phyloP scores from a whole-genome alignment of 2,113 vertebrate genomes.

The Falco punctatus region DNA sequence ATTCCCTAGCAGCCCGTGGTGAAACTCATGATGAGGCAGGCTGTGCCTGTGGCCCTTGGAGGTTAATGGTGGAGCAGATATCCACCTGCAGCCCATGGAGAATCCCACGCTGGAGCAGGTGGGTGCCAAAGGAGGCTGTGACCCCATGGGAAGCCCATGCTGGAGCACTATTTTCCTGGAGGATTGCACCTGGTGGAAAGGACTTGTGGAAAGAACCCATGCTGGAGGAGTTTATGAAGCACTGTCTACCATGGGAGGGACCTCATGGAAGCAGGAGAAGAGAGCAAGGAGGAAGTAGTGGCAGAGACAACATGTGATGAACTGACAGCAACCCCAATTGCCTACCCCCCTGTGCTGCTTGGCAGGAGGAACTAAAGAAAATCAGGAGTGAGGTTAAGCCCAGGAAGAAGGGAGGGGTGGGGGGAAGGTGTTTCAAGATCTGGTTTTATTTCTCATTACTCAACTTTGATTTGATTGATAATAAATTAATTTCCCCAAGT shows the following conservation, averaged over 20 bases:
- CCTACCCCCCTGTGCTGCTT: too few species aligned
- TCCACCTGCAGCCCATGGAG: background rate
- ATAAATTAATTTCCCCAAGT: too few species aligned
- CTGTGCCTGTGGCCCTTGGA: background rate
- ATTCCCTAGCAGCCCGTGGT: background rate
- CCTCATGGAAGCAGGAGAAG: too few species aligned
- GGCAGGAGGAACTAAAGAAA: too few species aligned
- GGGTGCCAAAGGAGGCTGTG: background rate
- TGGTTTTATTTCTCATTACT: too few species aligned
- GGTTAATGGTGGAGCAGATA: fast-evolving
- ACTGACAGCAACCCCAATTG: too few species aligned
- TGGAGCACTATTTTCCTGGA: background rate
- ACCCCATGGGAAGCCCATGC: fast-evolving
- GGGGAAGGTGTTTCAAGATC: too few species aligned
- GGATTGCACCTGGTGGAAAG: background rate
- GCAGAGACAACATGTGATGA: too few species aligned
- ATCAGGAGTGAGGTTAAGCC: too few species aligned
- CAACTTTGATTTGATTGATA: too few species aligned
- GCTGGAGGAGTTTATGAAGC: background rate
- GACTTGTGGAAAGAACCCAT: fast-evolving
- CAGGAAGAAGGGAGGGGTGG: too few species aligned
- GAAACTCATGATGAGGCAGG: background rate
- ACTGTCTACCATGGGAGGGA: background rate
- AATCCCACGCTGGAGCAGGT: fast-evolving
- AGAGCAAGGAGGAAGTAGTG: too few species aligned